Evolutionary conservation across 35 echinoderm and acorn worm species (phyloP).

Genomic region (Ptychodera flava): DNA sequence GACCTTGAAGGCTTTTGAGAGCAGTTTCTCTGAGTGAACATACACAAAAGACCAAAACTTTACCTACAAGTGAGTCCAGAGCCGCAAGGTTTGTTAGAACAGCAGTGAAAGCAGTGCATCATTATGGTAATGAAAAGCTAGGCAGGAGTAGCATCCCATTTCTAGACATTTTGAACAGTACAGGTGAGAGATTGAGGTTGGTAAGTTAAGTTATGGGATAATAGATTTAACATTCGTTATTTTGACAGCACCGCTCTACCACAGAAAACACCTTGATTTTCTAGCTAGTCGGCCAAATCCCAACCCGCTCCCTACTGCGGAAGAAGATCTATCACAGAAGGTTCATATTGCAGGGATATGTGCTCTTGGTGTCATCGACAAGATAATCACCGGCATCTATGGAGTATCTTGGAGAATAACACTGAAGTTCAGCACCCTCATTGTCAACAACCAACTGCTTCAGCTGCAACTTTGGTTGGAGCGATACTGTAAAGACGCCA

Average conservation of each 20-base stretch:
- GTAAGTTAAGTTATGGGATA: conserved; percentile 44
- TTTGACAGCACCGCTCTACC: conserved; percentile 50
- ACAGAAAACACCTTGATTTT: conserved; percentile 29
- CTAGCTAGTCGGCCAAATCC: conserved; percentile 37
- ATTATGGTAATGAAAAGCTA: conserved; percentile 55
- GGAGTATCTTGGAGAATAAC: conserved; percentile 47
- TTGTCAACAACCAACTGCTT: conserved; percentile 34
- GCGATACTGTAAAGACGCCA: conserved; percentile 36
- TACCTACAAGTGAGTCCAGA: conserved; percentile 31
- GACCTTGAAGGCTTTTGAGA: conserved; percentile 40
- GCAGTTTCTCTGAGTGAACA: conserved; percentile 27
- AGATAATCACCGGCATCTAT: conserved; percentile 53
- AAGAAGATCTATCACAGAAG: conserved; percentile 26
- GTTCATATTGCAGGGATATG: conserved; percentile 12
- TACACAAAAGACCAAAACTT: conserved; percentile 8
- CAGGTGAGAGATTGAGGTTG: conserved; percentile 22
- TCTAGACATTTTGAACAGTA: conserved; percentile 3
- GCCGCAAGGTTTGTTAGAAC: conserved; percentile 49
- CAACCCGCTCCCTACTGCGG: conserved; percentile 29
- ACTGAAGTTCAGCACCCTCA: conserved; percentile 13
- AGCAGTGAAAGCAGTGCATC: conserved; percentile 34
- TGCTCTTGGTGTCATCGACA: conserved; percentile 56
- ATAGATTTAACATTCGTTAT: conserved; percentile 64
- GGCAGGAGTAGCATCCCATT: conserved; percentile 34
- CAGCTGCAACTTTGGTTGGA: conserved; percentile 27